Conservation (phyloP, 53 echinoderm and acorn worm genomes). For the Astropecten irregularis region DNA sequence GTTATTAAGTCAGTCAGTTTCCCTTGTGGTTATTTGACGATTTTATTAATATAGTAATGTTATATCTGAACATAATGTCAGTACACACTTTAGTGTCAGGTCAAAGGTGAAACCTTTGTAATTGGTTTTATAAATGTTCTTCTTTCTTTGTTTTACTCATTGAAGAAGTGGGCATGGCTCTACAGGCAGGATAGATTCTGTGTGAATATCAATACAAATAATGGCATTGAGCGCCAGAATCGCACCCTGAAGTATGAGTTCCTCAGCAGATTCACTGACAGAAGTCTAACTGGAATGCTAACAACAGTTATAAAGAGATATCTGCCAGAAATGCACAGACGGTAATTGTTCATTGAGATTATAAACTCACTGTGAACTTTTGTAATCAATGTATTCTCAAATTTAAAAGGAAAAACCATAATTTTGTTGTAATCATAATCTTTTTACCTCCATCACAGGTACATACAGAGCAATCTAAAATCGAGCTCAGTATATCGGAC, state of each 20-base stretch:
- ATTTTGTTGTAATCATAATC: too few species aligned
- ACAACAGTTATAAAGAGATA: conserved; percentile 25
- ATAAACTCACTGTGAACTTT: background rate
- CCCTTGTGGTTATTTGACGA: too few species aligned
- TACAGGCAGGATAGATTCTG: conserved; percentile 23
- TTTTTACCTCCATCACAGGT: background rate
- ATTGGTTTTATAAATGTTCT: too few species aligned
- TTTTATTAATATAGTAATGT: too few species aligned
- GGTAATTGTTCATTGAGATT: background rate
- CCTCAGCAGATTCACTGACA: background rate
- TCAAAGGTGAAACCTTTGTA: too few species aligned
- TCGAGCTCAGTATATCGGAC: background rate
- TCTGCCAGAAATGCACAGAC: conserved; percentile 34
- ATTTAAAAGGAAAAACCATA: too few species aligned
- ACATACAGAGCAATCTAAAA: conserved; percentile 10
- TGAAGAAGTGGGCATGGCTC: conserved; percentile 50
- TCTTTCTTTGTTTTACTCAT: background rate
- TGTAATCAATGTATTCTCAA: too few species aligned
- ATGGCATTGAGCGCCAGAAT: conserved; percentile 64
- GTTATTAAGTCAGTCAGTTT: too few species aligned
- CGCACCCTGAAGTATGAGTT: conserved; percentile 47
- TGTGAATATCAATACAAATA: conserved; percentile 50
- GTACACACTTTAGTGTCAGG: too few species aligned
- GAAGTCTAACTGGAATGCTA: conserved; percentile 15
- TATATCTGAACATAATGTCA: too few species aligned